Evolutionary conservation across 2,888 invertebrate species (phyloP).

Genomic region (Smittia aterrima): DNA sequence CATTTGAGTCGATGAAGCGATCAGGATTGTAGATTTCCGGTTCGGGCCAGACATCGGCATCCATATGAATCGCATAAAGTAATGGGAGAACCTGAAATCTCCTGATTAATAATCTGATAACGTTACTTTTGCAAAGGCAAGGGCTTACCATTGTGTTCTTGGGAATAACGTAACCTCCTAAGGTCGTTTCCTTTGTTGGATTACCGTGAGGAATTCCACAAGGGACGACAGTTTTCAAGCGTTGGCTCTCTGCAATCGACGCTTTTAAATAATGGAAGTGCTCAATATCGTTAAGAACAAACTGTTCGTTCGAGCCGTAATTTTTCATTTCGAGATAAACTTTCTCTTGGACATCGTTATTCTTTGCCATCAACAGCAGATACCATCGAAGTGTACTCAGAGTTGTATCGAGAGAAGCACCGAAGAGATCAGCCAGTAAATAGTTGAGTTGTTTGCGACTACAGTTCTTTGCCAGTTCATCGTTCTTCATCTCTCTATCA

Average conservation of each 20-base stretch:
- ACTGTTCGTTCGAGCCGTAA: conserved; percentile 15
- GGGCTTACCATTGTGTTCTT: conserved; percentile 61
- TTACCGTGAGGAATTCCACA: conserved; percentile 83
- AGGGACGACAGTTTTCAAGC: conserved; percentile 76
- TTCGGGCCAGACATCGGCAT: conserved; percentile 64
- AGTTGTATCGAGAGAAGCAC: conserved; percentile 83
- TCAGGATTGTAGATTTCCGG: conserved; percentile 68
- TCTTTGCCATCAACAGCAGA: conserved; percentile 69
- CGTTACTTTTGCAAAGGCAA: too few species aligned
- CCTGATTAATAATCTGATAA: too few species aligned
- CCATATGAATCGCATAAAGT: conserved; percentile 78
- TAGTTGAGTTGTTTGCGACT: conserved; percentile 69
- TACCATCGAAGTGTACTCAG: conserved; percentile 79
- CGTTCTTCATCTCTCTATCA: conserved; percentile 54
- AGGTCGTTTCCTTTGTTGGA: conserved; percentile 58
- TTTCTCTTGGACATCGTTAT: conserved; percentile 62
- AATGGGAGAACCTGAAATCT: conserved; percentile 65
- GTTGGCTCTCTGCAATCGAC: conserved; percentile 72
- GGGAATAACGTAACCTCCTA: conserved; percentile 65
- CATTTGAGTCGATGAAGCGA: conserved; percentile 66
- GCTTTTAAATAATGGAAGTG: conserved; percentile 66
- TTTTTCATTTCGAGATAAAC: conserved; percentile 59
- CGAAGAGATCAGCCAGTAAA: conserved; percentile 77
- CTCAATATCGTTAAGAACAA: conserved; percentile 57
- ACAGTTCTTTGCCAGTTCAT: conserved; percentile 58